These are phyloP conservation scores for Sebastes fasciatus DNA, from an alignment of 2,113 vertebrate genomes.

Conservation along the genomic window DNA sequence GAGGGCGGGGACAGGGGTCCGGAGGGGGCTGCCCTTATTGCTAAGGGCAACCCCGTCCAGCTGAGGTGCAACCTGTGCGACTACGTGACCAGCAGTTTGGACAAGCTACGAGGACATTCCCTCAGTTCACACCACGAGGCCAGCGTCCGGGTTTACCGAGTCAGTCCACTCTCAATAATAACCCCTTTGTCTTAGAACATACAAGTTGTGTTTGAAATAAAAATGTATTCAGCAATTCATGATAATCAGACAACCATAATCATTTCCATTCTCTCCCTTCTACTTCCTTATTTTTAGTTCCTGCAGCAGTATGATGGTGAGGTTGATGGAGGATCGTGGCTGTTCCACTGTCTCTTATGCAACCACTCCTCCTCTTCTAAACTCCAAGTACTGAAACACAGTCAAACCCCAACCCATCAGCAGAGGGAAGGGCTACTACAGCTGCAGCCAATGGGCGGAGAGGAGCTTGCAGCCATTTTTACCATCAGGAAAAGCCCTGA, in stretches of 20 bases:
- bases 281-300: constrained; percentile 84
- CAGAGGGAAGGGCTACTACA: constrained; percentile 94
- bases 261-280: not conserved
- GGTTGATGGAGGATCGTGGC: constrained; percentile 92
- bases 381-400: constrained; percentile 98
- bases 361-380: constrained; percentile 98
- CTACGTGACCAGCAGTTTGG: constrained; percentile 96
- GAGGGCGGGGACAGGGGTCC: constrained; percentile 92
- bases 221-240: not conserved
- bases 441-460: constrained; percentile 92
- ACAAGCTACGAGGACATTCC: constrained; percentile 96
- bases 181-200: not conserved
- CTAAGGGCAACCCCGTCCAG: constrained; percentile 94
- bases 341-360: constrained; percentile 96
- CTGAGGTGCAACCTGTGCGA: constrained; percentile 96
- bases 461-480: constrained; percentile 96
- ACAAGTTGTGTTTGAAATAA: not conserved
- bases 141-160: constrained; percentile 96
- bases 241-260: not conserved
- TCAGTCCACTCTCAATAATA: constrained; percentile 75
- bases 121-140: constrained; percentile 93
- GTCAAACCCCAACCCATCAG: constrained; percentile 96
- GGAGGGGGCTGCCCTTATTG: constrained; percentile 91
- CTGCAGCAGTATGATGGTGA: constrained; percentile 95
- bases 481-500: constrained; percentile 89